A percentile compares a stretch with the other conserved stretches of the same genome.
Conservation (phyloP, 2,888 invertebrate genomes). For the Conomelus anceps region DNA sequence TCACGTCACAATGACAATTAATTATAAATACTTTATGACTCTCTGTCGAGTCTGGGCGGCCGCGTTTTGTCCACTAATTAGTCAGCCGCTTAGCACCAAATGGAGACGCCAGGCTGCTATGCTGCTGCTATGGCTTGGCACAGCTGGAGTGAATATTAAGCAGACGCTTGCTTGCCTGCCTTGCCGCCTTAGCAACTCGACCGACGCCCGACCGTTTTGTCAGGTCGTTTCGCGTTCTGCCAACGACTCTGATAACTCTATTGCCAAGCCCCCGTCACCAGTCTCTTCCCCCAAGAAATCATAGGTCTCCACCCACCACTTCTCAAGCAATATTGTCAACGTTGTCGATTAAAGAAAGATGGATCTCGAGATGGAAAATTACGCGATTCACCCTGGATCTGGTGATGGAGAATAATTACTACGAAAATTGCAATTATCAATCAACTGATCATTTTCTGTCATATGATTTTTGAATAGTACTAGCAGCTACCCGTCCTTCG, state of each 20-base stretch:
- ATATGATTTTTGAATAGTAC: no score
- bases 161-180: no score
- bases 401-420: not conserved
- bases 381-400: not conserved
- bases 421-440: not conserved
- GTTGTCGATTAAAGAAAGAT: not conserved
- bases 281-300: not conserved
- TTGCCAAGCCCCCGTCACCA: not conserved
- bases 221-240: not conserved
- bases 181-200: no score
- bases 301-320: not conserved
- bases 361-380: not conserved
- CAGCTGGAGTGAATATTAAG: not conserved
- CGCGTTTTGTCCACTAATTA: not conserved
- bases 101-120: not conserved
- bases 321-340: not conserved
- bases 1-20: not conserved
- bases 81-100: not conserved
- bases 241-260: not conserved
- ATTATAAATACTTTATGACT: not conserved
- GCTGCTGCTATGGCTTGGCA: not conserved
- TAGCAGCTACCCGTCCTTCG: no score
- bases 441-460: no score
- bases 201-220: not conserved
- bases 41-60: not conserved